Percentiles rank a stretch among this genome's conserved stretches.
phyloP scores from a whole-genome alignment of 2,888 invertebrate species.

The Tridacna gigas region DNA sequence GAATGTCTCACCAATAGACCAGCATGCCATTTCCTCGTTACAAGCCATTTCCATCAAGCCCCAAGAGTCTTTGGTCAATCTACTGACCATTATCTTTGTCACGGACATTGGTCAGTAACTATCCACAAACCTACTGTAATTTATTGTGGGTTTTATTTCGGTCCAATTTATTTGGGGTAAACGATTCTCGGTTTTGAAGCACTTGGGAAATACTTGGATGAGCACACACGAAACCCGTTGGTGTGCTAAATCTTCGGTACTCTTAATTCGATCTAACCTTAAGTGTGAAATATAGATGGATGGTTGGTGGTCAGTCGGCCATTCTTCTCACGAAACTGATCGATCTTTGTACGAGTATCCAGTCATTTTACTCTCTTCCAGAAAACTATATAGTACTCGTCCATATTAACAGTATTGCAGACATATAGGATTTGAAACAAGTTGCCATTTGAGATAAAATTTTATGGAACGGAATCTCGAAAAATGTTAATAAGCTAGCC shows the following conservation, averaged over 20 bases:
- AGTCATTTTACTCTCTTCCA: no score
- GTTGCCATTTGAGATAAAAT: no score
- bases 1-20: background rate
- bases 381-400: no score
- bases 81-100: constrained; percentile 28
- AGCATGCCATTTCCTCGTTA: constrained; percentile 22
- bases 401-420: no score
- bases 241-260: background rate
- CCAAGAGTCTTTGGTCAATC: constrained; percentile 20
- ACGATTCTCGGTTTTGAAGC: constrained; percentile 12
- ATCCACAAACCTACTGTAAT: background rate
- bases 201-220: constrained; percentile 14
- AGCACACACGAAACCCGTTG: background rate
- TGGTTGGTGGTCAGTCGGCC: background rate
- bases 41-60: background rate
- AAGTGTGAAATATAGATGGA: background rate
- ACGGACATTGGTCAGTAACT: constrained; percentile 21
- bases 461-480: no score
- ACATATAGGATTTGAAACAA: no score
- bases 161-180: constrained; percentile 25
- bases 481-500: no score
- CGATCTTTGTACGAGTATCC: no score
- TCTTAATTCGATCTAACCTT: background rate
- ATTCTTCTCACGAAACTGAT: no score
- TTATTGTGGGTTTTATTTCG: constrained; percentile 18